Percentiles rank a stretch among this genome's conserved stretches.
Evolutionary conservation across 2,113 vertebrate species (phyloP).

Genomic region (Hippocampus barbouri): DNA sequence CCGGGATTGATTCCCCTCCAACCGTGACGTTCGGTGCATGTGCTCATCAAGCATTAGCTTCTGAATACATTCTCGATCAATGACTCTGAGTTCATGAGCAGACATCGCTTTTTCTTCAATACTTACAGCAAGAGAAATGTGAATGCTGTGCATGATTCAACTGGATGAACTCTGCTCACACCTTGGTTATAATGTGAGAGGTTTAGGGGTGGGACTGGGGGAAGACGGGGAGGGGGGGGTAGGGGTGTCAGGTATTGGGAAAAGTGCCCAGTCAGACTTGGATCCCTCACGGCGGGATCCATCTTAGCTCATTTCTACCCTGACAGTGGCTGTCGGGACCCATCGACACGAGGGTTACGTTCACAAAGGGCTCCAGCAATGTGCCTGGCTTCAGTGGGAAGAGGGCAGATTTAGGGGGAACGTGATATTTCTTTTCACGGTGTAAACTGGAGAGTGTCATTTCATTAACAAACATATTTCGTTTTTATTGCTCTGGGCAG

Average conservation of each 20-base stretch:
- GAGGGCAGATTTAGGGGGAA: constrained; percentile 48
- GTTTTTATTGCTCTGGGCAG: constrained; percentile 42
- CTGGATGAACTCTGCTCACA: constrained; percentile 32
- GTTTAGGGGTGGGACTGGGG: constrained; percentile 32
- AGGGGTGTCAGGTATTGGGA: constrained; percentile 30
- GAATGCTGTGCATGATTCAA: constrained; percentile 23
- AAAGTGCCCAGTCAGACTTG: constrained; percentile 51
- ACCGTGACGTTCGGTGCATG: background rate
- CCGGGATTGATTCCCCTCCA: constrained; percentile 34
- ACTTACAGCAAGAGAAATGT: background rate
- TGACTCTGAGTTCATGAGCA: constrained; percentile 18
- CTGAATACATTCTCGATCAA: constrained; percentile 16
- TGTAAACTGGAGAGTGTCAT: constrained; percentile 37
- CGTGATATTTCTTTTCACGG: constrained; percentile 49
- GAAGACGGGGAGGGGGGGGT: background rate
- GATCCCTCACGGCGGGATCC: constrained; percentile 63
- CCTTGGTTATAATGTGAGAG: constrained; percentile 58
- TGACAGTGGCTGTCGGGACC: constrained; percentile 52
- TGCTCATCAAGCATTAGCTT: constrained; percentile 13
- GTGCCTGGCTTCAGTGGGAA: constrained; percentile 32
- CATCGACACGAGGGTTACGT: constrained; percentile 37
- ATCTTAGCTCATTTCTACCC: constrained; percentile 66
- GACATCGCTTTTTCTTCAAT: constrained; percentile 18
- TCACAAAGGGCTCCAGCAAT: constrained; percentile 59
- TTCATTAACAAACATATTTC: constrained; percentile 61